Base-by-base conservation (phyloP, 2,113 vertebrate genomes). In the Atractosteus spatula region DNA sequence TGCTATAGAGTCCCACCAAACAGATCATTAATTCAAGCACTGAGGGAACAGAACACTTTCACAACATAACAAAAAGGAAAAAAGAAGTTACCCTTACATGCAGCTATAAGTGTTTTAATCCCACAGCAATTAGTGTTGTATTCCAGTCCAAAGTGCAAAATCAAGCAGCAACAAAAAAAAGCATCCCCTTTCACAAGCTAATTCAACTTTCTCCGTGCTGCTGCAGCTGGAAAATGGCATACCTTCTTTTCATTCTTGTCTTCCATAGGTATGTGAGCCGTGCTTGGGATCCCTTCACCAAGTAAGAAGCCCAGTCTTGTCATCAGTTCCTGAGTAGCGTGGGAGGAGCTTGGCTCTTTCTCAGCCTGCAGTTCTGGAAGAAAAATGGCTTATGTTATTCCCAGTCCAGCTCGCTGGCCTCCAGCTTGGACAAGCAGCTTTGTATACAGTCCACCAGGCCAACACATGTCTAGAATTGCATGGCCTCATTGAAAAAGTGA, bases 311-410 rank as follows among this genome's bases (percentile, higher is more conserved):
- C 97, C 89, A 98, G 80, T 83, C 97, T 94, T 84, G 97, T 99
- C 97, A 99, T 98, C 93, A 99, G 83, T 90, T 99, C 97, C 86
- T 98, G 97, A 85, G 96, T 95, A 85, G 97, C 96, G 74, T 96
- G 96, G 54, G 97, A 98, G 92, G 96, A 94, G 91, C 89, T 91
- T 3, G 90, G 88, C 81, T 95, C 95, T 87, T 94, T 94, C 80
- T 94, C 91, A 8, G 90, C 79, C 78, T 93, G 94, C 83, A 90
- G 89, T 92, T 95, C 95, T 96, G 89, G 77, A 87, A 84, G 62
- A 84, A 78, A 90, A 82, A 90, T 51, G 82, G 69, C 67, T 76
- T 41, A 68, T 73, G 80, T 81, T 72, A 69, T 65, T 65, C 41
- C 62, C 29, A 17, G 62, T 65, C 62, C n/a, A 41, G n/a, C 62